Base-by-base conservation (phyloP, 2,888 invertebrate genomes). In the Dichetophora obliterata region DNA sequence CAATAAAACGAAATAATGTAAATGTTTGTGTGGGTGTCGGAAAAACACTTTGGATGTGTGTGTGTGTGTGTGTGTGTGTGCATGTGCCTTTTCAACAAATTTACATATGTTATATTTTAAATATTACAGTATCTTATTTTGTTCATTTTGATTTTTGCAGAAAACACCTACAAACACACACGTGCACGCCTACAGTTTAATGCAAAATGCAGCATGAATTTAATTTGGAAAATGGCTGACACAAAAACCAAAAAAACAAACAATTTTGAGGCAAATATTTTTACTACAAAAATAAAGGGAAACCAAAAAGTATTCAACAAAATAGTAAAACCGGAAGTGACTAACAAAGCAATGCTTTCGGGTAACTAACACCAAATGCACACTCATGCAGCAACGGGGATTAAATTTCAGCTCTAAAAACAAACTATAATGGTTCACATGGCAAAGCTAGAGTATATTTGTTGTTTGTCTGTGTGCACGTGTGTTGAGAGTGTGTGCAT, bases 151-250 rank as follows among this genome's bases (percentile, higher is more conserved):
- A 24, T 59, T 59, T 22, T 27, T 27, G 22, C 57, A 22, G 2
- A 16, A 27, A 27, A 16, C 14, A 27, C 27, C 16, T 59, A 27
- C 27, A 5, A 59, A 6, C 16, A 22, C 11, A 27, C 27, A 14
- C 27, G 9, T 27, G 59, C 16, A 59, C 9, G 27, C 27, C 14
- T 59, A 3, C 59, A 22, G 14, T 14, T 22, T 22, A 24, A 16
- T 27, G 24, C 59, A 43, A 59, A 27, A 59, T 27, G 59, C 59
- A 27, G 59, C 59, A 59, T 59, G 27, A 59, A 59, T 59, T 59
- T 59, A 19, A 59, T 59, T 59, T 59, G 24, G 6, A 59, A 59
- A 59, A 59, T 59, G 11, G 22, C 24, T 59, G 14, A 14, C 27
- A 22, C 24, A 59, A 59, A 59, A 27, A n/a, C n/a, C n/a, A n/a